phyloP scores from a whole-genome alignment of 2,888 invertebrate species.

The Latrodectus elegans region DNA sequence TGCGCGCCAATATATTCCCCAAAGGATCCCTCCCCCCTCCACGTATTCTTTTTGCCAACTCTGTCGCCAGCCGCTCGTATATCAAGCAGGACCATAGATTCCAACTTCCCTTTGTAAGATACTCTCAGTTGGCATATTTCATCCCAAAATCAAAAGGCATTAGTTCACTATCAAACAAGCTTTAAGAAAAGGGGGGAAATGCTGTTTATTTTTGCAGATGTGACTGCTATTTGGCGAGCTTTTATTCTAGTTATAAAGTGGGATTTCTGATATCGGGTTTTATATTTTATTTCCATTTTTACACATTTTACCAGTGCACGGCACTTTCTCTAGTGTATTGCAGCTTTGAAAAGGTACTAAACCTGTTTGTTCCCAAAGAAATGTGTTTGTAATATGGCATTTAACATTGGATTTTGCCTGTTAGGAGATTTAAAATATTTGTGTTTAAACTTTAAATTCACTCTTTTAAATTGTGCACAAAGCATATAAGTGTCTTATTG shows the following conservation, averaged over 20 bases:
- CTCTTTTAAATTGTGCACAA: too few species aligned
- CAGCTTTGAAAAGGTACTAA: not conserved
- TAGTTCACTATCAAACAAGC: constrained; percentile 67
- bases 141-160: constrained; percentile 67
- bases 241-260: constrained; percentile 50
- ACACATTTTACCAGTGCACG: not conserved
- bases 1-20: constrained; percentile 66
- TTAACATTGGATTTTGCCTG: too few species aligned
- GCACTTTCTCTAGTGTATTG: not conserved
- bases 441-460: too few species aligned
- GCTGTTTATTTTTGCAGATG: constrained; percentile 67
- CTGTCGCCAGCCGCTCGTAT: constrained; percentile 64
- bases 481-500: too few species aligned
- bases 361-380: too few species aligned
- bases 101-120: constrained; percentile 55
- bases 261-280: constrained; percentile 48
- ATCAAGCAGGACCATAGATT: constrained; percentile 61
- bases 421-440: too few species aligned
- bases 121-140: constrained; percentile 62
- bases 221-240: constrained; percentile 52
- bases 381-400: too few species aligned
- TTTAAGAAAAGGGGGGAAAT: constrained; percentile 35
- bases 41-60: constrained; percentile 27
- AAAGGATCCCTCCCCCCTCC: constrained; percentile 42
- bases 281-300: constrained; percentile 17